Base-by-base conservation (phyloP, 2,113 vertebrate species). In the Neoarius graeffei region DNA sequence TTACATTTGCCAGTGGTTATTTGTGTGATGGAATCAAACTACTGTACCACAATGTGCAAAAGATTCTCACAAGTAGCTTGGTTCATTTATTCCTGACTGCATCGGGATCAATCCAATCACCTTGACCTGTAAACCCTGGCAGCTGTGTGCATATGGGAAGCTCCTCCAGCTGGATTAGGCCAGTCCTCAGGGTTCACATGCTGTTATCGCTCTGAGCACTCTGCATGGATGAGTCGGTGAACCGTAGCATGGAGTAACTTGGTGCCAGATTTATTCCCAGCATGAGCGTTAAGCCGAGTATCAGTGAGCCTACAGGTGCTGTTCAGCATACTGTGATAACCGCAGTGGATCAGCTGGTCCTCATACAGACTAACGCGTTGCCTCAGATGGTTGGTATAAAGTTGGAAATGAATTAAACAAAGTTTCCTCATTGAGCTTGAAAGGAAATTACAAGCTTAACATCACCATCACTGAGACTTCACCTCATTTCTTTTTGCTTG, bases 101-200 rank as follows among this genome's bases (percentile, higher is more conserved):
- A 86, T 56, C 73, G 77, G 27, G 20, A 64, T 62, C 88, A 57
- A 57, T 79, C 25, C 15, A 30, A 69, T 81, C 77, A 64, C 85
- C 71, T 89, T 90, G 83, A 89, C 89, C 89, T 87, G 83, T 77
- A 81, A 91, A 91, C 88, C 81, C 86, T 80, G 88, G 84, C 71
- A 87, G 59, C 73, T 67, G 83, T 86, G 79, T 79, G 69, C 50
- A 60, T 85, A 80, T 50, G 27, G n/a, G 67, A 66, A 85, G 87
- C 66, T 86, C 76, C 74, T 89, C 81, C 84, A 88, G 88, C 88
- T 87, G 90, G 88, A 89, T 73, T 88, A 48, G 25, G 82, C 60
- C 83, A 35, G 79, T 86, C 69, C 81, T 83, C 57, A 73, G 87
- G 91, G 89, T 79, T 88, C 71, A 42, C 86, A 73, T 35, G 62